Base-by-base conservation (phyloP, 2,888 invertebrate species). In the Mimachlamys varia region DNA sequence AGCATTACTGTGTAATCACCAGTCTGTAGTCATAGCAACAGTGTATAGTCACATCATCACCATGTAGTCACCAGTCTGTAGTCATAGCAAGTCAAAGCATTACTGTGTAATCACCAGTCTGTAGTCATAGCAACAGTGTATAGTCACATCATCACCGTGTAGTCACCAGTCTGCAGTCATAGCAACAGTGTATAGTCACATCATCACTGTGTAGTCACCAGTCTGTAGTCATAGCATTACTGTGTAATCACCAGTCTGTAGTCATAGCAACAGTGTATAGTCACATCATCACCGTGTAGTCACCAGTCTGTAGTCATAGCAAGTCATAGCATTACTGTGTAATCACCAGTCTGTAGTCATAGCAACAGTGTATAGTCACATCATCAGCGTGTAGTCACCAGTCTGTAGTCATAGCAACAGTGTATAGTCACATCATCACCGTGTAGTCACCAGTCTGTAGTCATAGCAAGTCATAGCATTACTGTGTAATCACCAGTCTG, bases 121-220 rank as follows among this genome's bases (percentile, higher is more conserved):
- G 62, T n/a, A 62, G 62, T 22, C 62, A 62, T 62, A 62, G 62
- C 22, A 62, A 62, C 62, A n/a, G n/a, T n/a, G n/a, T n/a, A n/a
- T n/a, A 62, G n/a, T 62, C n/a, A n/a, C n/a, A n/a, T n/a, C n/a
- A n/a, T n/a, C n/a, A n/a, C n/a, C n/a, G n/a, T n/a, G n/a, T n/a
- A n/a, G n/a, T n/a, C n/a, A n/a, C n/a, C n/a, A 17, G 62, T n/a
- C n/a, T n/a, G n/a, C n/a, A 62, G 62, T n/a, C 62, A n/a, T n/a
- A 62, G 1, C 22, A 62, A 62, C 62, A 62, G 22, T 62, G n/a
- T 3, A n/a, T 62, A n/a, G 62, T 53, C 53, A 62, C 7, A 44
- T 44, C 7, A 44, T n/a, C 62, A n/a, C n/a, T 62, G n/a, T 5
- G n/a, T n/a, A 62, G 62, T n/a, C 62, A 53, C 12, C 7, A 53